A percentile compares a stretch with the other conserved stretches of the same genome.
phyloP scores from a whole-genome alignment of 2,113 vertebrate species.

The Callorhinus ursinus region DNA sequence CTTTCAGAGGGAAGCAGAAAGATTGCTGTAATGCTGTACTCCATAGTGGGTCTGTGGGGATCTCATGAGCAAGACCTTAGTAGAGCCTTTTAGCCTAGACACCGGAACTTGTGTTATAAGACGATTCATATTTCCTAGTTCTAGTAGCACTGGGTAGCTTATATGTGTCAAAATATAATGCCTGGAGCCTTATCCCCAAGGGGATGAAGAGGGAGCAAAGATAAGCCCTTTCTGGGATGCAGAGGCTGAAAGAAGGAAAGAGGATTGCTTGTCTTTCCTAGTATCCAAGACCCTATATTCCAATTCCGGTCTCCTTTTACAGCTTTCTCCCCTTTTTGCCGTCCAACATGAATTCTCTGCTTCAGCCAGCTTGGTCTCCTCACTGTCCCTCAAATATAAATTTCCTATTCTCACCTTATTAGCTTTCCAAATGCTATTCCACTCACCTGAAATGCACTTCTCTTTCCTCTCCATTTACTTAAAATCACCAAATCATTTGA shows the following conservation, averaged over 20 bases:
- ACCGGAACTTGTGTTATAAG: neutral
- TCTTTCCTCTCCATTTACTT: neutral
- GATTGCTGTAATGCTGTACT: neutral
- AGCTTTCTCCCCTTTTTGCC: neutral
- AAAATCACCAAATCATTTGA: neutral
- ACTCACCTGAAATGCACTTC: neutral
- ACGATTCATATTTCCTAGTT: neutral
- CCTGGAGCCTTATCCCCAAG: neutral
- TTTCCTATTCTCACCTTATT: neutral
- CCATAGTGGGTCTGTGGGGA: neutral
- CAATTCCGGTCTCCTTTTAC: neutral
- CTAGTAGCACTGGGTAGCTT: neutral
- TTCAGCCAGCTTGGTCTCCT: neutral
- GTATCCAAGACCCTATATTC: neutral
- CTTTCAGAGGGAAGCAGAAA: constrained; percentile 6
- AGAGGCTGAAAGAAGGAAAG: neutral
- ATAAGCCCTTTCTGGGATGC: neutral
- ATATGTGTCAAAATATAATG: neutral
- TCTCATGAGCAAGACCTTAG: neutral
- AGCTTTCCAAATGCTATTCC: neutral
- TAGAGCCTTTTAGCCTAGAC: constrained; percentile 1
- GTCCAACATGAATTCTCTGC: neutral
- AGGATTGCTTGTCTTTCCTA: neutral
- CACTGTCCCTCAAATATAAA: neutral
- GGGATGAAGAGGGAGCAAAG: neutral